phyloP scores from a whole-genome alignment of 2,888 invertebrate genomes.

The Pocota personata region DNA sequence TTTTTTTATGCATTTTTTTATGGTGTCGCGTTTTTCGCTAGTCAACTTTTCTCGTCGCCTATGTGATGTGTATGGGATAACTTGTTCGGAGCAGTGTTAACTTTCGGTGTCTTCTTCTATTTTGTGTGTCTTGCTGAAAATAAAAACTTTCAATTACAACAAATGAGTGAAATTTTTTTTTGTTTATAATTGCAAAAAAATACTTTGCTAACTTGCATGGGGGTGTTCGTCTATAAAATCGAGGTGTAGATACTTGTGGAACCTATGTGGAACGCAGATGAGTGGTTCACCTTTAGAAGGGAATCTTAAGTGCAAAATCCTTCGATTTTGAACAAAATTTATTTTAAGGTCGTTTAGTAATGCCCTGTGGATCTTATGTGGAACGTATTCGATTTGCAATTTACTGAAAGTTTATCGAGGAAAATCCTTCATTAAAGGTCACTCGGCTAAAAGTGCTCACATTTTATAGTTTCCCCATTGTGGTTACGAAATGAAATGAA shows the following conservation, averaged over 20 bases:
- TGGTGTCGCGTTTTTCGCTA: constrained; percentile 55
- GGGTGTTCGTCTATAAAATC: constrained; percentile 7
- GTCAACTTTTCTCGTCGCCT: constrained; percentile 38
- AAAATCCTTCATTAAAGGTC: constrained; percentile 63
- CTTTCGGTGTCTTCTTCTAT: constrained; percentile 67
- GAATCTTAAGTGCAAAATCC: background rate
- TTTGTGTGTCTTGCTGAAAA: constrained; percentile 23
- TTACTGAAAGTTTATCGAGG: background rate
- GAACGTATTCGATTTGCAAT: constrained; percentile 29
- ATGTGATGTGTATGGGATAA: constrained; percentile 35
- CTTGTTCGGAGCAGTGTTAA: constrained; percentile 63
- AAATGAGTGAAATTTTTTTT: constrained; percentile 63
- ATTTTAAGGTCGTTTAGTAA: constrained; percentile 35
- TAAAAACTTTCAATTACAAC: constrained; percentile 64
- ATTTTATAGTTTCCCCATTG: constrained; percentile 29
- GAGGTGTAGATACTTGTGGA: constrained; percentile 26
- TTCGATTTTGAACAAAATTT: background rate
- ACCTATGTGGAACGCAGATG: constrained; percentile 14
- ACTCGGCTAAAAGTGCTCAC: constrained; percentile 15
- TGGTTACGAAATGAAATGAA: constrained; percentile 39
- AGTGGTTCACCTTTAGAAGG: constrained; percentile 23
- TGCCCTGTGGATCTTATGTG: constrained; percentile 52
- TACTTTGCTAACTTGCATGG: background rate
- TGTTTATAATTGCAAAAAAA: constrained; percentile 5
- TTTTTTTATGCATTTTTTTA: constrained; percentile 49